These are phyloP conservation scores for Laticauda laticaudata DNA, from an alignment of 2,113 vertebrate species.

Conservation along the genomic window DNA sequence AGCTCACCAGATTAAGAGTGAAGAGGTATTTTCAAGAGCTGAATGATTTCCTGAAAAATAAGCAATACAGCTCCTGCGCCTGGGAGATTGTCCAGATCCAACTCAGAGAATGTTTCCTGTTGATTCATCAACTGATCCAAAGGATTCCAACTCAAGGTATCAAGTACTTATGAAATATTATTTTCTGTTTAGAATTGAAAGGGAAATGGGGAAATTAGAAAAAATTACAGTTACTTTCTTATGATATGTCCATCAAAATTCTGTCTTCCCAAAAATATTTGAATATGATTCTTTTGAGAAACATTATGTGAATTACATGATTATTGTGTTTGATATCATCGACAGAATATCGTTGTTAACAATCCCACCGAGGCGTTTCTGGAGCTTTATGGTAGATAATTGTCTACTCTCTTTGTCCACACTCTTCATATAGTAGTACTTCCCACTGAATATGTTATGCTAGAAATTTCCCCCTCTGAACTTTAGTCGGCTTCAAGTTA, in stretches of 20 bases:
- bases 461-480: no score
- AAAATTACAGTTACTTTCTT: neutral
- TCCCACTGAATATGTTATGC: neutral
- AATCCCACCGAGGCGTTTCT: neutral
- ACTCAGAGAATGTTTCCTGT: constrained; percentile 36
- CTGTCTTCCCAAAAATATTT: neutral
- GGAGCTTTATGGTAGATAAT: no score
- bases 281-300: neutral
- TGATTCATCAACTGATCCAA: constrained; percentile 40
- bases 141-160: constrained; percentile 34
- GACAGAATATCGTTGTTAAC: neutral
- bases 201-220: neutral
- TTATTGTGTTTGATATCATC: neutral
- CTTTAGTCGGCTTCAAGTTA: no score
- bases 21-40: constrained; percentile 44
- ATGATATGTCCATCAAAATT: neutral
- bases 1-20: constrained; percentile 21
- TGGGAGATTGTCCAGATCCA: constrained; percentile 38
- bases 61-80: neutral
- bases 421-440: neutral
- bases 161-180: neutral
- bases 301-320: neutral
- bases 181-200: neutral
- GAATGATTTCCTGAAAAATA: neutral
- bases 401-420: neutral